Percentiles rank a stretch among this genome's conserved stretches.
Evolutionary conservation across 2,113 vertebrate genomes (phyloP).

Genomic region (Canis aureus): DNA sequence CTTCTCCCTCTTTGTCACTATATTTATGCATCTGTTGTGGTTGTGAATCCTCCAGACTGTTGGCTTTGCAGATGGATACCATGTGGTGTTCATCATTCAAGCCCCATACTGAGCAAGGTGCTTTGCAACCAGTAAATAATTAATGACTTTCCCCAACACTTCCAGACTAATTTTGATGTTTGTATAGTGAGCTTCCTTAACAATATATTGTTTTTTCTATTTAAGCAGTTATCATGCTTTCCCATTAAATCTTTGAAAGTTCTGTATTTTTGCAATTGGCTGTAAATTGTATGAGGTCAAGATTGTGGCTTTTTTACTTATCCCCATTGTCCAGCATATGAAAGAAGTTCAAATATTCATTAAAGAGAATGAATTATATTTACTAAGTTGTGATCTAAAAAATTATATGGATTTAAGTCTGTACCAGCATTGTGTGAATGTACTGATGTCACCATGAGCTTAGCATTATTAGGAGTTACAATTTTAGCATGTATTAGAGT

Average conservation of each 20-base stretch:
- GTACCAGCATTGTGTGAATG: neutral
- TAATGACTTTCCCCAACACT: neutral
- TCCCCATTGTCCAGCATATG: neutral
- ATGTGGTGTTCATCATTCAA: neutral
- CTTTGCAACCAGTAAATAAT: neutral
- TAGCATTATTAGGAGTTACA: neutral
- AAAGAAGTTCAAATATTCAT: neutral
- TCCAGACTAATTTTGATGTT: neutral
- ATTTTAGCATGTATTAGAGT: neutral
- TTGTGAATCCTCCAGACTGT: neutral
- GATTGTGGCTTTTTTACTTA: neutral
- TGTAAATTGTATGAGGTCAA: neutral
- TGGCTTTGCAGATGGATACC: neutral
- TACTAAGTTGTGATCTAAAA: neutral
- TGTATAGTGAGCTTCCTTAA: neutral
- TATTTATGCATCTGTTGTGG: neutral
- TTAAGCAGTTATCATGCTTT: neutral
- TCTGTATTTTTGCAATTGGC: neutral
- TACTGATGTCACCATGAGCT: neutral
- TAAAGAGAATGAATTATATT: constrained; percentile 16
- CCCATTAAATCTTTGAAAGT: constrained; percentile 12
- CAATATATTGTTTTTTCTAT: neutral
- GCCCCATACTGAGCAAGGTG: neutral
- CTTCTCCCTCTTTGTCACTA: neutral
- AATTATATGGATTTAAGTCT: neutral